Conservation (phyloP, 1,140 invertebrate genomes). For the Drosophila orosa region DNA sequence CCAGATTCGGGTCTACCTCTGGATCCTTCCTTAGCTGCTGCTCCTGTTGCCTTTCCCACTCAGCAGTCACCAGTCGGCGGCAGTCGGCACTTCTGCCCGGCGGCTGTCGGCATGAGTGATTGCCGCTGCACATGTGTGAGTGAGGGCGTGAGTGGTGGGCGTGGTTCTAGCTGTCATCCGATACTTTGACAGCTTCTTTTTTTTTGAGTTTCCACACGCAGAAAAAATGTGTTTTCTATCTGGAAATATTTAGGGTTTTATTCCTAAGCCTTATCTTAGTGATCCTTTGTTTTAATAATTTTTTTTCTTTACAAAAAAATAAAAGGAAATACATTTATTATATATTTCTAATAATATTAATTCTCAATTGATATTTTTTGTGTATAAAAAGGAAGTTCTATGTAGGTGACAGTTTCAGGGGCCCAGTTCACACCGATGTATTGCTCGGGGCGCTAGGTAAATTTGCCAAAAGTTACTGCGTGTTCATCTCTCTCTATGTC, state of each 20-base stretch:
- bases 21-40: neutral
- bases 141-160: slow-evolving; percentile 23
- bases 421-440: neutral
- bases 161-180: slow-evolving; percentile 56
- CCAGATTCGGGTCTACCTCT: slow-evolving; percentile 6
- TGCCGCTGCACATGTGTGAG: slow-evolving; percentile 59
- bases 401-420: slow-evolving; percentile 47
- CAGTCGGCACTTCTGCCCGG: slow-evolving; percentile 12
- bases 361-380: neutral
- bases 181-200: slow-evolving; percentile 72
- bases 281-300: neutral
- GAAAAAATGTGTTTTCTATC: neutral
- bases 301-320: neutral
- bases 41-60: slow-evolving; percentile 3
- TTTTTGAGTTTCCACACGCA: slow-evolving; percentile 13
- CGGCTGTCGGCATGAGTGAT: slow-evolving; percentile 65
- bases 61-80: slow-evolving; percentile 1
- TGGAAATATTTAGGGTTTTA: neutral
- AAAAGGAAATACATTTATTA: neutral
- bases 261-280: neutral
- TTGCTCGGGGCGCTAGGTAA: slow-evolving; percentile 57
- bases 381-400: slow-evolving; percentile 4
- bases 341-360: too few relatives aligned
- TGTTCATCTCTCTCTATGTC: slow-evolving; percentile 5
- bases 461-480: slow-evolving; percentile 56